Base-by-base conservation (phyloP, 1,140 invertebrate genomes). In the Euborellia annulipes region DNA sequence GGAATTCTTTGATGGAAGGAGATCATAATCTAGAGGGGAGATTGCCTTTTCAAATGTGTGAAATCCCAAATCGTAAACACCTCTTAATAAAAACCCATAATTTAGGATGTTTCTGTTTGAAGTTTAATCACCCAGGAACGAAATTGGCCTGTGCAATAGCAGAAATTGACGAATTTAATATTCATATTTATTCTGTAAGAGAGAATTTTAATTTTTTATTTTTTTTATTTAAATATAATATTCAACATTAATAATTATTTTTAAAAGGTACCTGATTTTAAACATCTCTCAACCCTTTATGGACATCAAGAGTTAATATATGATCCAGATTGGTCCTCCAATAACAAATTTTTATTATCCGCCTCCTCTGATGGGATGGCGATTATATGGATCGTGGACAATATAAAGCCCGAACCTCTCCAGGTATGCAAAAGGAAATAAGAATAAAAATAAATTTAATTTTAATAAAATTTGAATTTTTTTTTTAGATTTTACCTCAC, bases 301-400 rank as follows among this genome's bases (percentile, higher is more conserved):
- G 73, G 72, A 19, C 75, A 77, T 54, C 70, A 70, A 55, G 70
- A 70, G 42, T 67, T 79, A 49, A 65, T 79, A 17, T 80, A 81
- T 57, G 68, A 71, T 22, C 50, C 80, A 11, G 61, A 63, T 39
- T 81, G 78, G 78, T 71, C 68, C 2, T 57, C 58, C 13, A 66
- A 67, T 52, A 70, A 74, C 55, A 63, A 62, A 16, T 61, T 63
- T 43, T 50, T 81, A 11, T 52, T 75, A 18, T 72, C 75, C 38
- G 70, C 73, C 3, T 78, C 76, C 17, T 70, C 72, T 16, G 77
- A 80, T 62, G 73, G 72, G 47, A 78, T 73, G 40, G 68, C 63
- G 16, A 58, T 61, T 54, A 55, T 77, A 17, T 78, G 75, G 76
- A 61, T 70, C 54, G 54, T 74, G 2, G 49, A 58, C 41, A 62